A percentile compares a stretch with the other conserved stretches of the same genome.
Evolutionary conservation across 2,888 invertebrate genomes (phyloP).

Genomic region (Sinopyrophorus schimmeli): DNA sequence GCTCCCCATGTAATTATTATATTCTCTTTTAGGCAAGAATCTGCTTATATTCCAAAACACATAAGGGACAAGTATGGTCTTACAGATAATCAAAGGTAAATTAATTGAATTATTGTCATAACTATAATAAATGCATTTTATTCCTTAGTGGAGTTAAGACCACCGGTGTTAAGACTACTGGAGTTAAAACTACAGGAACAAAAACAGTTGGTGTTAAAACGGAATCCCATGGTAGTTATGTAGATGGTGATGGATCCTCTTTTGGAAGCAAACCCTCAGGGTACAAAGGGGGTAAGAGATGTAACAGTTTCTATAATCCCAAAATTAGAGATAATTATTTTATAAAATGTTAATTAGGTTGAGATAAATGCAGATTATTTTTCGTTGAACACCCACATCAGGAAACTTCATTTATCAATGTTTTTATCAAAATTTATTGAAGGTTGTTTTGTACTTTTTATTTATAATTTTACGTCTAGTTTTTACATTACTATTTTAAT

Average conservation of each 20-base stretch:
- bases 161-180: constrained; percentile 2
- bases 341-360: constrained; percentile 1
- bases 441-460: background rate
- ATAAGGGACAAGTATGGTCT: constrained; percentile 11
- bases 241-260: no score
- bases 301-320: background rate
- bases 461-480: background rate
- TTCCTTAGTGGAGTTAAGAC: no score
- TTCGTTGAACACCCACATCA: background rate
- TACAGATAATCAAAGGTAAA: no score
- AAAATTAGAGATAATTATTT: background rate
- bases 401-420: background rate
- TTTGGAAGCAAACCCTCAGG: no score
- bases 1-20: background rate
- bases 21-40: constrained; percentile 8
- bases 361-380: background rate
- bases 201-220: constrained; percentile 12
- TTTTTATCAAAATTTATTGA: no score
- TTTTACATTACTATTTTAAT: background rate
- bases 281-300: constrained; percentile 1
- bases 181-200: background rate
- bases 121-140: no score
- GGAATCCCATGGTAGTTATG: background rate
- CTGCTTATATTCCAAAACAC: constrained; percentile 13
- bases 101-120: no score